These are phyloP conservation scores for Gasteruption jaculator DNA, from an alignment of 2,888 invertebrate genomes.

Conservation along the genomic window DNA sequence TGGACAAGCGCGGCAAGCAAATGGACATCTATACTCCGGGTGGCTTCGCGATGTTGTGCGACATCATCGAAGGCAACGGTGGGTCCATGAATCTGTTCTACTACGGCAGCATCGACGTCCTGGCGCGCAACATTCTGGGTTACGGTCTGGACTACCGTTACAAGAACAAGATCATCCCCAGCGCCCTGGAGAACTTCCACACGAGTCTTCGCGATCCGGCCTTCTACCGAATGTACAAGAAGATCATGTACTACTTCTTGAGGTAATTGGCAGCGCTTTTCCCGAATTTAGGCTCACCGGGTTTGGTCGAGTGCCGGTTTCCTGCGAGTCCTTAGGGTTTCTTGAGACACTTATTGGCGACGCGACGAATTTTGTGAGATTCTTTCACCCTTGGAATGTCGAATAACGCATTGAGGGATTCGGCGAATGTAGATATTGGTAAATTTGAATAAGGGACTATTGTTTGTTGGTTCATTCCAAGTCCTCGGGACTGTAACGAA, in stretches of 20 bases:
- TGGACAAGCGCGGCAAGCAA: slow-evolving; percentile 37
- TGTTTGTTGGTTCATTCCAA: too few species aligned
- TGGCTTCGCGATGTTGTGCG: slow-evolving; percentile 57
- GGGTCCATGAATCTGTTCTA: slow-evolving; percentile 52
- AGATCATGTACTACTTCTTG: slow-evolving; percentile 56
- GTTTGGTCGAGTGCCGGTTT: too few species aligned
- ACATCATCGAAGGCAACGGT: slow-evolving; percentile 54
- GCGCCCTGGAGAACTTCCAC: slow-evolving; percentile 63
- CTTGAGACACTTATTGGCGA: too few species aligned
- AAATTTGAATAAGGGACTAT: too few species aligned
- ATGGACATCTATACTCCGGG: slow-evolving; percentile 45
- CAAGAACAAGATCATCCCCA: slow-evolving; percentile 55
- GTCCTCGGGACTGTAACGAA: too few species aligned
- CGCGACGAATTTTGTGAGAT: too few species aligned
- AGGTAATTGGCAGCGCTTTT: too few species aligned
- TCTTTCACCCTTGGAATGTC: too few species aligned
- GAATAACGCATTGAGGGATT: too few species aligned
- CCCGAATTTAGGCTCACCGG: too few species aligned
- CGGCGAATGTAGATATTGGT: too few species aligned
- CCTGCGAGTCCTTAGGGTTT: too few species aligned
- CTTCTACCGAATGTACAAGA: slow-evolving; percentile 66
- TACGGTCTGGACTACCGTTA: slow-evolving; percentile 46
- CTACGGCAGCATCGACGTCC: slow-evolving; percentile 60
- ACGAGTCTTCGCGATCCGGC: slow-evolving; percentile 67
- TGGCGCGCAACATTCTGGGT: slow-evolving; percentile 55